These are phyloP conservation scores for Myodes glareolus DNA, from an alignment of 2,113 vertebrate genomes.

Conservation along the genomic window DNA sequence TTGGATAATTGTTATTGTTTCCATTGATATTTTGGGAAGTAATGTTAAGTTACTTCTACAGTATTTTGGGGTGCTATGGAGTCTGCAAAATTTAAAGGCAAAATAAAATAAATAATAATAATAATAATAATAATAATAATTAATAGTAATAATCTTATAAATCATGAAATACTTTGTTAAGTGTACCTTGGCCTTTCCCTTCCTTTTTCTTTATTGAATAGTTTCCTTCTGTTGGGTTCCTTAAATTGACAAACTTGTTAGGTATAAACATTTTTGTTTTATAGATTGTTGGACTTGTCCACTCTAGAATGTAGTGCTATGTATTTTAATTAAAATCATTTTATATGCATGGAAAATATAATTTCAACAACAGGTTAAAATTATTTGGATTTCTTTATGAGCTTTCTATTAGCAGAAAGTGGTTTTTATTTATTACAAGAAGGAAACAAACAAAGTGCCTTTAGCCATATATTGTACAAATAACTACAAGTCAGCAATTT, in stretches of 20 bases:
- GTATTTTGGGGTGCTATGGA: background rate
- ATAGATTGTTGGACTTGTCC: background rate
- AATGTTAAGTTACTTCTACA: slow-evolving; percentile 43
- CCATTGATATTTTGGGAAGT: slow-evolving; percentile 20
- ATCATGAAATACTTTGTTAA: background rate
- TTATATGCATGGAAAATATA: background rate
- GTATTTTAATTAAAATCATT: slow-evolving; percentile 46
- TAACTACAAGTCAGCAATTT: background rate
- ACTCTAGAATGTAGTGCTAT: slow-evolving; percentile 27
- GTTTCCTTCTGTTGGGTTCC: slow-evolving; percentile 13
- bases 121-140: slow-evolving; percentile 15
- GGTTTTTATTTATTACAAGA: background rate
- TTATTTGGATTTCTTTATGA: background rate
- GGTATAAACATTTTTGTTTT: background rate
- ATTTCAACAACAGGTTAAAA: slow-evolving; percentile 9
- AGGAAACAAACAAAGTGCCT: background rate
- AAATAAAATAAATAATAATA: background rate
- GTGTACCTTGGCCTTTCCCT: background rate
- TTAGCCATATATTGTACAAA: background rate
- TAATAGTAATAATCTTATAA: slow-evolving; percentile 31
- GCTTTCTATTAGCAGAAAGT: background rate
- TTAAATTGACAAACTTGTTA: slow-evolving; percentile 58
- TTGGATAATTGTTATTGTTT: slow-evolving; percentile 31
- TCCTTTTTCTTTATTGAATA: slow-evolving; percentile 53
- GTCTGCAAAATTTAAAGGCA: slow-evolving; percentile 13